These are phyloP conservation scores for Pseudobourletiella spinata DNA, from an alignment of 1,140 invertebrate species.

Conservation along the genomic window DNA sequence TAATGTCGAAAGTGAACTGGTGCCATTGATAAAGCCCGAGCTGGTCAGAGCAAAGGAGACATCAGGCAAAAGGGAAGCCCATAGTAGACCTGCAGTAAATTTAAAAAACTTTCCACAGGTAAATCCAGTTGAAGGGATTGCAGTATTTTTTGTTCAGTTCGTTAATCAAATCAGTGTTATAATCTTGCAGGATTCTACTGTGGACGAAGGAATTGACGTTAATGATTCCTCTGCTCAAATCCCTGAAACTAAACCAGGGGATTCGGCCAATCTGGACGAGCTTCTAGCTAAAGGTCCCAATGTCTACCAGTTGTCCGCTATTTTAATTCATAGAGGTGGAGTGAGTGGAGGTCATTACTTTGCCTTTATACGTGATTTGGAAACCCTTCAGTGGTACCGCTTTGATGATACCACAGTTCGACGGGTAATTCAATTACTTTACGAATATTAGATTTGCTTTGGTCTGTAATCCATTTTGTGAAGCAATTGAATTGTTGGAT, in stretches of 20 bases:
- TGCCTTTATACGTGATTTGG: constrained; percentile 84
- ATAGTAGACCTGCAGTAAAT: constrained; percentile 10
- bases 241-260: constrained; percentile 39
- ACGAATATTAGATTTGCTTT: too few species aligned
- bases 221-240: not conserved
- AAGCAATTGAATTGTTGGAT: too few species aligned
- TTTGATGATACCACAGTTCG: constrained; percentile 72
- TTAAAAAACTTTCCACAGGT: not conserved
- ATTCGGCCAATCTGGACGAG: not conserved
- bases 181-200: too few species aligned
- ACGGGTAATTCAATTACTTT: constrained; percentile 45
- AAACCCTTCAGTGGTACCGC: constrained; percentile 64
- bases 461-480: too few species aligned
- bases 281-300: constrained; percentile 55
- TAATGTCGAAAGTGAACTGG: constrained; percentile 21
- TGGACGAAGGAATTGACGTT: not conserved
- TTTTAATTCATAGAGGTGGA: constrained; percentile 89
- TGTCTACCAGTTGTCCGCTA: constrained; percentile 80
- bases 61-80: not conserved
- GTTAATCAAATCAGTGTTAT: too few species aligned
- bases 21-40: constrained; percentile 1
- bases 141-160: too few species aligned
- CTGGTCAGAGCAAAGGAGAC: not conserved
- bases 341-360: constrained; percentile 89
- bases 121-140: too few species aligned